Conservation (phyloP, 1,140 invertebrate species). For the Drosophila willistoni region DNA sequence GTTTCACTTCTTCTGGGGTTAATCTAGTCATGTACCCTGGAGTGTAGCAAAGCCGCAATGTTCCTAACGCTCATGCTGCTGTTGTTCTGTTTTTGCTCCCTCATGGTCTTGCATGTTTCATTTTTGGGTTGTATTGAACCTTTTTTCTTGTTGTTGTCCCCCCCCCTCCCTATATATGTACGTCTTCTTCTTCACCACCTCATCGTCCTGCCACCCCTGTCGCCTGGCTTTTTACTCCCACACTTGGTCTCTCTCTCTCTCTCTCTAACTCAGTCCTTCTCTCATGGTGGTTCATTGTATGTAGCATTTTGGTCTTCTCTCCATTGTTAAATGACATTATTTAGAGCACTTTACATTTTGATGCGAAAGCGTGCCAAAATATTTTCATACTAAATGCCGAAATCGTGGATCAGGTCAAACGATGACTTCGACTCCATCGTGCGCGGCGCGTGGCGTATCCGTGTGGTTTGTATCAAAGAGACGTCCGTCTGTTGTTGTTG, state of each 20-base stretch:
- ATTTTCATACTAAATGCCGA: conserved; percentile 50
- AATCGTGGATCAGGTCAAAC: neutral
- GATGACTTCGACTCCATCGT: conserved; percentile 13
- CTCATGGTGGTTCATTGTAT: neutral
- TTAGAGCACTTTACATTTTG: conserved; percentile 64
- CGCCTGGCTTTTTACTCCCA: conserved; percentile 5
- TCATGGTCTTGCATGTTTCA: conserved; percentile 58
- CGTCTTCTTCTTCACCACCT: neutral
- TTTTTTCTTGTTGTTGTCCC: conserved; percentile 1
- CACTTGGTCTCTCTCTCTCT: neutral
- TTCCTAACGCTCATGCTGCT: neutral
- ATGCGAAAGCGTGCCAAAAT: conserved; percentile 64
- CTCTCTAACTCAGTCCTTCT: neutral
- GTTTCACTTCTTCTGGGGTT: neutral
- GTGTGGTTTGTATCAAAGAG: neutral
- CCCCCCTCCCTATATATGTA: too few species aligned
- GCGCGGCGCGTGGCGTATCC: conserved; percentile 28
- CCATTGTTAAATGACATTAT: conserved; percentile 71
- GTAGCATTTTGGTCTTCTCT: conserved; percentile 11
- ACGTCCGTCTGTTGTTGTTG: conserved; percentile 6
- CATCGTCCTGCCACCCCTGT: conserved; percentile 5
- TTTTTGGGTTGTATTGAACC: conserved; percentile 32
- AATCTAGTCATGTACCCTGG: neutral
- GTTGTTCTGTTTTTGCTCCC: conserved; percentile 1
- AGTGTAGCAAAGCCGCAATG: neutral